Evolutionary conservation across 2,888 invertebrate species (phyloP).

Genomic region (Selenia dentaria): DNA sequence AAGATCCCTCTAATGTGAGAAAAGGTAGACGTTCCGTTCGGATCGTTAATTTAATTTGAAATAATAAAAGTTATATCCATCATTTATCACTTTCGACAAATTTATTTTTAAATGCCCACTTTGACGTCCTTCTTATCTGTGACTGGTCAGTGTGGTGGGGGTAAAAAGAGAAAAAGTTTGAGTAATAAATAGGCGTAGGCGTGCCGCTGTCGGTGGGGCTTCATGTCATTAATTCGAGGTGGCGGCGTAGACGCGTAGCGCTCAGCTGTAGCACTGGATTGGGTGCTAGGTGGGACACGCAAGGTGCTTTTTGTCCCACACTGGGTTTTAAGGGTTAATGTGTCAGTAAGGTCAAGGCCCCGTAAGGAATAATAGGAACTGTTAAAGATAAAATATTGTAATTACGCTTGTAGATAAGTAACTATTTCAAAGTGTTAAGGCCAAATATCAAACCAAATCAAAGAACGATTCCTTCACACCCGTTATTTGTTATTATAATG

Average conservation of each 20-base stretch:
- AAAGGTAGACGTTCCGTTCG: constrained; percentile 76
- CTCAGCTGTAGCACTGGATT: constrained; percentile 8
- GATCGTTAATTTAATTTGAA: constrained; percentile 84
- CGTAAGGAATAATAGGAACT: too few relatives aligned
- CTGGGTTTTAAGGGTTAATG: background rate
- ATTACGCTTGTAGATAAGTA: too few relatives aligned
- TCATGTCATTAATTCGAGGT: constrained; percentile 27
- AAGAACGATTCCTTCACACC: too few relatives aligned
- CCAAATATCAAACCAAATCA: too few relatives aligned
- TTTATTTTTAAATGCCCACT: constrained; percentile 83
- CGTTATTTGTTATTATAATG: too few relatives aligned
- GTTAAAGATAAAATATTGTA: too few relatives aligned
- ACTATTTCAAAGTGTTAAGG: too few relatives aligned
- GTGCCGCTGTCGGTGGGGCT: constrained; percentile 61
- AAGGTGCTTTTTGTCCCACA: constrained; percentile 3
- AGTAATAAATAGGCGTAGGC: constrained; percentile 69
- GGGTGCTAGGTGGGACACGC: background rate
- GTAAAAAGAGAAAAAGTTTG: constrained; percentile 59
- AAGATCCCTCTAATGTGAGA: constrained; percentile 83
- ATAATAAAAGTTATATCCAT: constrained; percentile 83
- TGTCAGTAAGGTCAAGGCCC: too few relatives aligned
- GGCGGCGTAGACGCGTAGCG: constrained; percentile 29
- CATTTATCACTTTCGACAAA: constrained; percentile 85
- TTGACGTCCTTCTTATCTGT: constrained; percentile 74
- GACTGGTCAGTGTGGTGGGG: constrained; percentile 61